Evolutionary conservation across 2,113 vertebrate genomes (phyloP).

Genomic region (Pseudopipra pipra): DNA sequence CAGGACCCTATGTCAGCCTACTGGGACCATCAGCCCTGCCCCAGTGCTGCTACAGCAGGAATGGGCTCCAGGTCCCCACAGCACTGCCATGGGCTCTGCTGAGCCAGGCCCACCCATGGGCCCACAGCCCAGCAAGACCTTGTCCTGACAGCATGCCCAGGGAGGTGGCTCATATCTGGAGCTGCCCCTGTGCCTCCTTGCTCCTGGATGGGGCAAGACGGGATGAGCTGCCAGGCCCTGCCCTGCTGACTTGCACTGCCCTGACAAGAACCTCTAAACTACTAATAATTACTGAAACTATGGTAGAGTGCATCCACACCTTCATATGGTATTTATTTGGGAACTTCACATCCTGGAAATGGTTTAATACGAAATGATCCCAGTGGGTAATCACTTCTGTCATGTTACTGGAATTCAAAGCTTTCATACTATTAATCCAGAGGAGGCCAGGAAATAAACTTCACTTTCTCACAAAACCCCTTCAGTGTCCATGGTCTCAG

Average conservation of each 20-base stretch:
- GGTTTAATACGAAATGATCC: not conserved
- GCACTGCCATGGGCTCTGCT: not conserved
- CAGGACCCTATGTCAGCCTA: not conserved
- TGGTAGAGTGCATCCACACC: not conserved
- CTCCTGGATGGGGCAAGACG: not conserved
- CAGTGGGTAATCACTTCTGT: not conserved
- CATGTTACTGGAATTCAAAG: not conserved
- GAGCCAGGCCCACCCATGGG: not conserved
- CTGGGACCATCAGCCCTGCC: not conserved
- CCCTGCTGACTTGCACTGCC: accelerated
- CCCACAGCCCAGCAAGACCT: no score
- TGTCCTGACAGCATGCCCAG: not conserved
- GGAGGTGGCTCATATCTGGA: accelerated
- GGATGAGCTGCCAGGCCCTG: not conserved
- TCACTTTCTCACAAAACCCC: not conserved
- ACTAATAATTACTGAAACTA: not conserved
- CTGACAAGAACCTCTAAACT: not conserved
- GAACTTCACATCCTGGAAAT: not conserved
- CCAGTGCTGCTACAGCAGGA: not conserved
- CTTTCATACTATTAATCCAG: not conserved
- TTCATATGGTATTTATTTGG: accelerated
- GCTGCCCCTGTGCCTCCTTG: not conserved
- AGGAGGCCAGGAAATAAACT: not conserved
- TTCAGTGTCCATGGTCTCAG: not conserved
- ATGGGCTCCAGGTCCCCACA: not conserved